Evolutionary conservation across 2,113 vertebrate species (phyloP).

Genomic region (Calyptomena viridis): DNA sequence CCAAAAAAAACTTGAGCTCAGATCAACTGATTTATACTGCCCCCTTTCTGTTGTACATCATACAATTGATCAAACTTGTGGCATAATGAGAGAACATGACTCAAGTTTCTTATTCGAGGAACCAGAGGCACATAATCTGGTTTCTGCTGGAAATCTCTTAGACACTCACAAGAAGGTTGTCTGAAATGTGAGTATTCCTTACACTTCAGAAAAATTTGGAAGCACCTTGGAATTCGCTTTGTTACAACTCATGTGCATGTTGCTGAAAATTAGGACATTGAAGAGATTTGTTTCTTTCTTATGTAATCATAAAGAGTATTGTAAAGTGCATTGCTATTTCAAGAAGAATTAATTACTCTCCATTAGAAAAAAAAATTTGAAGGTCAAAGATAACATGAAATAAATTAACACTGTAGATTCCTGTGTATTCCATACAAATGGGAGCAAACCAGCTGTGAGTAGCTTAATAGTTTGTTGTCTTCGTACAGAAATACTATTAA

Average conservation of each 20-base stretch:
- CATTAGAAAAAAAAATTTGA: background rate
- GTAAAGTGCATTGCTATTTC: background rate
- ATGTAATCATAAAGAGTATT: background rate
- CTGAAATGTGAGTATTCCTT: background rate
- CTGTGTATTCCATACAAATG: background rate
- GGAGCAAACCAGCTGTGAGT: background rate
- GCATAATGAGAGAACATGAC: background rate
- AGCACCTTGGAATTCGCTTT: background rate
- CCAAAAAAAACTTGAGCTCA: background rate
- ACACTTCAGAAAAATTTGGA: background rate
- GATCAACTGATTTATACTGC: background rate
- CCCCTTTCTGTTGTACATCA: rapidly evolving
- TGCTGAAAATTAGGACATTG: background rate
- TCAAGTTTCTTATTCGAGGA: background rate
- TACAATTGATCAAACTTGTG: background rate
- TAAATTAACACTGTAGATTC: background rate
- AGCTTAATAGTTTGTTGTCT: background rate
- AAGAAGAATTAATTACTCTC: background rate
- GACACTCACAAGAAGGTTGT: background rate
- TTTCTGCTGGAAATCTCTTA: background rate
- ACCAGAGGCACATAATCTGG: background rate
- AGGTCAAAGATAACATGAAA: background rate
- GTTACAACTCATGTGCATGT: background rate
- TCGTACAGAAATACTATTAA: background rate
- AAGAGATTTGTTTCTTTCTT: background rate